These are phyloP conservation scores for Rhynchophorus ferrugineus DNA, from an alignment of 1,140 invertebrate genomes.

Conservation along the genomic window DNA sequence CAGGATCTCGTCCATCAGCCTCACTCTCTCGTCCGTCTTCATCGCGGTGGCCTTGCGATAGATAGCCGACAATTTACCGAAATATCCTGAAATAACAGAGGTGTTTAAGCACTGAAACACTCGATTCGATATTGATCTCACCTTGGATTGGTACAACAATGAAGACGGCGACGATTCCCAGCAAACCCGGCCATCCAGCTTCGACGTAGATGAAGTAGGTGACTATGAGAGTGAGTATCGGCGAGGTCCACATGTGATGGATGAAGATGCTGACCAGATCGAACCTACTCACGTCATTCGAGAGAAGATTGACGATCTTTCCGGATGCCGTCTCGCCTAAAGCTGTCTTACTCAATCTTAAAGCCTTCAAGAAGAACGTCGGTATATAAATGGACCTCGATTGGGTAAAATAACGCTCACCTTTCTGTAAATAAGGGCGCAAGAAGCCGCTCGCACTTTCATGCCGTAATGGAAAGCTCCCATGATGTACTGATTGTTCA, in stretches of 20 bases:
- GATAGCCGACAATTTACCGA: constrained; percentile 39
- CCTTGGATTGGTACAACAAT: constrained; percentile 67
- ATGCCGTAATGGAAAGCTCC: constrained; percentile 53
- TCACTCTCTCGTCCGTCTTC: constrained; percentile 63
- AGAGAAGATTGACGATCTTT: constrained; percentile 77
- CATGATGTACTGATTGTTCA: constrained; percentile 54
- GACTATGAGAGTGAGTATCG: constrained; percentile 53
- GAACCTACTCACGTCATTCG: constrained; percentile 67
- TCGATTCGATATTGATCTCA: too few species aligned
- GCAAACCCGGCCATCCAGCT: constrained; percentile 56
- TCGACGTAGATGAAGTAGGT: constrained; percentile 56
- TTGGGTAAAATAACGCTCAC: constrained; percentile 32
- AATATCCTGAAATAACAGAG: constrained; percentile 21
- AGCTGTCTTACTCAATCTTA: constrained; percentile 55
- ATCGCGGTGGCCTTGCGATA: constrained; percentile 51
- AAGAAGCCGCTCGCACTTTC: constrained; percentile 52
- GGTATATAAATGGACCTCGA: background rate
- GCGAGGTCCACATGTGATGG: constrained; percentile 59
- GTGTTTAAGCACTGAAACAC: too few species aligned
- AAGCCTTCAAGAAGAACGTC: constrained; percentile 37
- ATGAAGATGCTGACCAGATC: constrained; percentile 53
- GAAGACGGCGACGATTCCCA: constrained; percentile 61
- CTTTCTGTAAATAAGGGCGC: constrained; percentile 62
- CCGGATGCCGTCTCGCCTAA: constrained; percentile 71
- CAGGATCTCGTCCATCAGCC: constrained; percentile 75